Conservation (phyloP, 37 sponge, comb jelly and placozoan species). For the Amphimedon queenslandica region DNA sequence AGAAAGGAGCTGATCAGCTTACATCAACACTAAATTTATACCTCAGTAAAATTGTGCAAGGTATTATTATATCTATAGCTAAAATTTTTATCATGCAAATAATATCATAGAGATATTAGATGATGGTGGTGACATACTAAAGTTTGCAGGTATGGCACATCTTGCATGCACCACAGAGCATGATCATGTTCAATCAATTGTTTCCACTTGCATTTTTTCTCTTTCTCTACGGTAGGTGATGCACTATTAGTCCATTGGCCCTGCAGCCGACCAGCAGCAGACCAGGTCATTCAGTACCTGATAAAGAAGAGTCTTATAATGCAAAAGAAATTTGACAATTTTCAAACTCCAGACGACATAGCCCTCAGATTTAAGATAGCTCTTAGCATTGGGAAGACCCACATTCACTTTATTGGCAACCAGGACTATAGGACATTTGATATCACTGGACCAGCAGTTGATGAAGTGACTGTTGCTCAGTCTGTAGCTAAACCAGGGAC, state of each 20-base stretch:
- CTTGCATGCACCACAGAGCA: not conserved
- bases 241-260: slow-evolving; percentile 87
- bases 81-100: not conserved
- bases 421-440: slow-evolving; percentile 59
- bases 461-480: slow-evolving; percentile 84
- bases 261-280: slow-evolving; percentile 52
- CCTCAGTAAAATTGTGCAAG: slow-evolving; percentile 79
- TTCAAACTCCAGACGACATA: slow-evolving; percentile 51
- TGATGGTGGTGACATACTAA: slow-evolving; percentile 84
- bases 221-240: too few relatives aligned
- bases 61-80: slow-evolving; percentile 13
- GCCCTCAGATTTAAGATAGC: slow-evolving; percentile 73
- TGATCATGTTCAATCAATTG: not conserved
- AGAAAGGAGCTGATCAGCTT: slow-evolving; percentile 73
- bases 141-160: slow-evolving; percentile 86
- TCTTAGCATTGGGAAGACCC: slow-evolving; percentile 63
- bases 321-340: slow-evolving; percentile 77
- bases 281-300: slow-evolving; percentile 39
- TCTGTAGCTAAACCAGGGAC: slow-evolving; percentile 56
- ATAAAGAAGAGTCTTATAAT: slow-evolving; percentile 57
- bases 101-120: slow-evolving; percentile 55
- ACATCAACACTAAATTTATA: slow-evolving; percentile 82
- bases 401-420: slow-evolving; percentile 66
- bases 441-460: slow-evolving; percentile 77
- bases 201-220: too few relatives aligned